Evolutionary conservation across 2,113 vertebrate species (phyloP), one percentile per base, ranked within the genome.

Genomic region (Jacana jacana): DNA sequence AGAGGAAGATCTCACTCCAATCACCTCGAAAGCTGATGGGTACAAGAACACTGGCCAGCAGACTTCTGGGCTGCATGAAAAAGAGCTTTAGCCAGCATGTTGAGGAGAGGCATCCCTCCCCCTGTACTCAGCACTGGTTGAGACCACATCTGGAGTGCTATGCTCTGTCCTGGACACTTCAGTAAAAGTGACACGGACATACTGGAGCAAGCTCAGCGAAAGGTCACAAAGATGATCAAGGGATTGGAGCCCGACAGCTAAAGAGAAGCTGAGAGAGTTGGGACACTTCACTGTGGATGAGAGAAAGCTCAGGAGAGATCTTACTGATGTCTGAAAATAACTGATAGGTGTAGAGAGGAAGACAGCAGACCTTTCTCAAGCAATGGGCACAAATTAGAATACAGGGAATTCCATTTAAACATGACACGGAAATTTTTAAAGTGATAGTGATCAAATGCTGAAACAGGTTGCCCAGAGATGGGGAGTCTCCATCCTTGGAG

Each of bases 121-220:
- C 4, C 27, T 37, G 8, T 27, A 4, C n/a, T 55, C 3, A 1
- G 11, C 24, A 5, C 28, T 44, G 5, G 12, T 10, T 37, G 57
- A 65, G 69, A 44, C 23, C 44, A 37, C 27, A 2, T 70, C 61
- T 48, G 63, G 49, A 37, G 14, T 52, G 17, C 54, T 33, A 0
- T 57, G 13, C 16, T 22, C 33, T 11, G 18, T 83, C 37, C 42
- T 58, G 49, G 49, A 44, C 11, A n/a, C 17, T 23, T 19, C 42
- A 19, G 39, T n/a, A 12, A n/a, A 9, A 20, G 22, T 40, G 49
- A 10, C 5, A 4, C 3, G 20, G 54, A 25, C 25, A 4, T 42
- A 33, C 25, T 58, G 44, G 48, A 94, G 24, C 65, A 61, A 82
- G 71, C 52, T 72, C 40, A 51, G 12, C 20, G 71, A 61, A 73